Evolutionary conservation across 2,888 invertebrate species (phyloP), one percentile per base, ranked within the genome.

Genomic region (Agrotis clavis): DNA sequence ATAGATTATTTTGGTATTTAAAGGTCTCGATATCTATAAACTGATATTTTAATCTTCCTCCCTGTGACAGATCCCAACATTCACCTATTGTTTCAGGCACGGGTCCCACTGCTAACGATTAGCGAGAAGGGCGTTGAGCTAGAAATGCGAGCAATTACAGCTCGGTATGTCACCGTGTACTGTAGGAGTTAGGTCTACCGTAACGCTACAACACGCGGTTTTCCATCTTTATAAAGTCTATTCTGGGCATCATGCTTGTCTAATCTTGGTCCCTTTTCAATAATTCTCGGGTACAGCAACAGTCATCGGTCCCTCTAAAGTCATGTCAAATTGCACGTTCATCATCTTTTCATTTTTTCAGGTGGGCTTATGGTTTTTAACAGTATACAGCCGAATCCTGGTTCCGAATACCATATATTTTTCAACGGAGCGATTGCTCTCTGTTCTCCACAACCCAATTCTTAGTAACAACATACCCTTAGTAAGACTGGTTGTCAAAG

Each of bases 1-100:
- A n/a, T n/a, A 18, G 11, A 47, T 47, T 56, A 62, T 65, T 61
- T 65, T 53, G 13, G 56, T 72, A 65, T 14, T 65, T 47, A 64
- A 71, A 78, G 63, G 78, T 64, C 68, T 68, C 68, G n/a, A 53
- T 75, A 19, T 19, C 48, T 62, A 19, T 69, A 51, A 5, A 67
- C 5, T 21, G 11, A 14, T 51, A 57, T 59, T 69, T 70, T 69
- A 18, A 47, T 57, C 71, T 63, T 21, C 16, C 41, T 41, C 13
- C 5, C 11, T 41, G 41, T 41, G 25, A 5, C 19, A 60, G 5
- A 68, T 68, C 68, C 60, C 25, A 45, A 62, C 50, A 35, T 18
- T 53, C 30, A 21, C 13, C 19, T 60, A 54, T 50, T 60, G 48
- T 9, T 25, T 60, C 18, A n/a, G n/a, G 35, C 18, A 48, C 16